Evolutionary conservation across 2,888 invertebrate genomes (phyloP), one percentile per base, ranked within the genome.

Genomic region (Chymomyza caudatula): DNA sequence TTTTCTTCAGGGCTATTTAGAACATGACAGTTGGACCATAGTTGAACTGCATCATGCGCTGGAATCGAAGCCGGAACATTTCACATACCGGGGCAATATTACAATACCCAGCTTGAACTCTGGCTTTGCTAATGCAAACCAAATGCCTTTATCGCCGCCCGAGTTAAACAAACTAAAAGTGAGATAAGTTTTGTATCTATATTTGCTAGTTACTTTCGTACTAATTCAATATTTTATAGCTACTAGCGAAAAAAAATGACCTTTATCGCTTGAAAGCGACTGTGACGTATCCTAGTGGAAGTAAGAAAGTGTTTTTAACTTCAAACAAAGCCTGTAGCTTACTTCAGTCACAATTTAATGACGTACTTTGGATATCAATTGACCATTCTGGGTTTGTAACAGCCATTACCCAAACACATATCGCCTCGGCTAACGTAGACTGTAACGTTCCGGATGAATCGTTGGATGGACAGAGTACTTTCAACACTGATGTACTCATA

Each of bases 301-400:
- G 91, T 70, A 94, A 93, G 87, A 91, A 92, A 20, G 92, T 93
- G 71, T 96, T 96, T 82, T 90, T 95, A 11, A 95, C 96, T 8
- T 95, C 96, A 67, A 92, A 95, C 20, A 96, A 95, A 92, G 96
- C 97, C 15, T 95, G 95, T 89, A 92, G 94, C 70, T 91, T 97
- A 69, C 91, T 96, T 42, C 94, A 95, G 73, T 94, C 95, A 52
- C 93, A 94, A 60, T 91, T 97, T 13, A 94, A 94, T 71, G 97
- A 97, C 88, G 92, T 94, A 22, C 91, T 98, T 19, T 95, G 94
- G 82, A 91, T 96, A 19, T 96, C 96, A 88, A 91, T 97, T 52
- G 94, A 97, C 87, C 94, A 95, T 56, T 92, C 93, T 77, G 97
- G 96, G 0, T 93, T 94, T 74, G 94, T 97, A 0, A 92, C 96